These are phyloP conservation scores for Daktulosphaira vitifoliae DNA, from an alignment of 1,140 invertebrate species.

Conservation along the genomic window DNA sequence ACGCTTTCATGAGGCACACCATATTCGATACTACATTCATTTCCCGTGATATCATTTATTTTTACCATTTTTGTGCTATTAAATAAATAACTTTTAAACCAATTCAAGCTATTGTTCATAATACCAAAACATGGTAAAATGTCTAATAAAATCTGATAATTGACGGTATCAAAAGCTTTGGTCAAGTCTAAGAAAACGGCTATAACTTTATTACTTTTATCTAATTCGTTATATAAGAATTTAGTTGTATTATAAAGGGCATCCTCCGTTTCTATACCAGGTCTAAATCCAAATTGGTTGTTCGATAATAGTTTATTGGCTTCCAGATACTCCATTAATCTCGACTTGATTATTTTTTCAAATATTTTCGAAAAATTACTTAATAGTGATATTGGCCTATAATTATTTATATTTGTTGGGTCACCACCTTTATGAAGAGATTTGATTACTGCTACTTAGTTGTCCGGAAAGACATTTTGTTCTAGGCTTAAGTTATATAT, in stretches of 20 bases:
- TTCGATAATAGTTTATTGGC: conserved; percentile 17
- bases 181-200: background rate
- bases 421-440: conserved; percentile 37
- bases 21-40: background rate
- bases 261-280: background rate
- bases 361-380: conserved; percentile 37
- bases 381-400: conserved; percentile 38
- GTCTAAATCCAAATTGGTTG: conserved; percentile 22
- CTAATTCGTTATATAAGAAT: conserved; percentile 8
- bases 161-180: conserved; percentile 34
- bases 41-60: background rate
- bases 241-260: background rate
- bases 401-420: conserved; percentile 34
- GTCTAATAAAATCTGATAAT: conserved; percentile 28
- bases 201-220: conserved; percentile 11
- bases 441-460: conserved; percentile 36
- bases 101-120: background rate
- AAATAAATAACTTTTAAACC: conserved; percentile 12
- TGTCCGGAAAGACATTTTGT: conserved; percentile 32
- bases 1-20: background rate
- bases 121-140: conserved; percentile 16
- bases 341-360: conserved; percentile 35
- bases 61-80: conserved; percentile 15
- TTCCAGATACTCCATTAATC: conserved; percentile 23
- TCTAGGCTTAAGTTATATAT: conserved; percentile 35